Percentiles rank a stretch among this genome's conserved stretches.
These are phyloP conservation scores for Notospermus geniculatus DNA, from an alignment of 1,140 invertebrate genomes.

Conservation along the genomic window DNA sequence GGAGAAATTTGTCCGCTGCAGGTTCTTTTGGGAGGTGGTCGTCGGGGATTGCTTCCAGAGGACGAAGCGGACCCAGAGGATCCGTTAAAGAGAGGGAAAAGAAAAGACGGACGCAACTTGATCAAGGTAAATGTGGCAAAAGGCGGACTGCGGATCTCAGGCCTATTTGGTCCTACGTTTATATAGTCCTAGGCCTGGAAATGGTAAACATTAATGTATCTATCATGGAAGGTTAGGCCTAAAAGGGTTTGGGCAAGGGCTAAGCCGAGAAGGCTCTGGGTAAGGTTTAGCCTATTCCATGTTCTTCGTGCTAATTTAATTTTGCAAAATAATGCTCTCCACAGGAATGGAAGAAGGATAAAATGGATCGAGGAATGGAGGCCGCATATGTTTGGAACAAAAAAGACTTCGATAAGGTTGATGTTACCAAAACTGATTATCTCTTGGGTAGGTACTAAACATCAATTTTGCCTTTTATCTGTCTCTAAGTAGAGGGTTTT, in stretches of 20 bases:
- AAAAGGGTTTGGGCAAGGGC: too few species aligned
- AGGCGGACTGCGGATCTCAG: neutral
- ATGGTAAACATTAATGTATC: too few species aligned
- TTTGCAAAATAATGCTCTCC: constrained; percentile 1
- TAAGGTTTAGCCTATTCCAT: too few species aligned
- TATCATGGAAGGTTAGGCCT: neutral
- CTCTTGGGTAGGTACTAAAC: neutral
- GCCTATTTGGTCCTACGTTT: too few species aligned
- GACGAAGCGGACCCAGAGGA: constrained; percentile 32
- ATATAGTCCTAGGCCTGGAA: too few species aligned
- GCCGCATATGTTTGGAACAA: constrained; percentile 57
- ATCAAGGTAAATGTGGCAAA: constrained; percentile 57
- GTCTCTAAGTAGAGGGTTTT: too few species aligned
- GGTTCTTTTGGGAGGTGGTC: constrained; percentile 43
- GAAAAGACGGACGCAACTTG: constrained; percentile 34
- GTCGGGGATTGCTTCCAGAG: constrained; percentile 26
- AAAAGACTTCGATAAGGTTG: constrained; percentile 54
- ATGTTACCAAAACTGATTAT: constrained; percentile 56
- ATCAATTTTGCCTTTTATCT: neutral
- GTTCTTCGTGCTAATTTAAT: too few species aligned
- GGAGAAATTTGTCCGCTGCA: too few species aligned
- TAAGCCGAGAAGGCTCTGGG: too few species aligned
- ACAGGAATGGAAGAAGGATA: constrained; percentile 41
- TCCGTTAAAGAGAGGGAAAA: constrained; percentile 18
- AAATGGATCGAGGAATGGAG: constrained; percentile 30